Conservation (phyloP, 2,888 invertebrate genomes). For the Drosophila birchii region DNA sequence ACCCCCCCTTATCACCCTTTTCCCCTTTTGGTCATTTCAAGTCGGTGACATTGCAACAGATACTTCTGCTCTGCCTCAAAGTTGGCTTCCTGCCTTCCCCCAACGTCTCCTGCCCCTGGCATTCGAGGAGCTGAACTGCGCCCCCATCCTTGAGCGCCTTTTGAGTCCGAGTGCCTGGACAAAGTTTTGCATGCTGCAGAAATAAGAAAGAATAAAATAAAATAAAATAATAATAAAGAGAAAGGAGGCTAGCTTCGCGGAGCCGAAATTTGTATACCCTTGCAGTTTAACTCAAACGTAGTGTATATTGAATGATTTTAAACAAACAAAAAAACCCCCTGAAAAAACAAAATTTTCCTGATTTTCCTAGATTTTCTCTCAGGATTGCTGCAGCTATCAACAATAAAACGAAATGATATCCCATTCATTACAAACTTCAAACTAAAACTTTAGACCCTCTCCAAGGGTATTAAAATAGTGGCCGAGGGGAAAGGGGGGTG, state of each 20-base stretch:
- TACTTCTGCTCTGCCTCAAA: constrained; percentile 66
- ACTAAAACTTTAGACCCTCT: background rate
- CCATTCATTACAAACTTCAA: background rate
- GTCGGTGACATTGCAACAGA: constrained; percentile 75
- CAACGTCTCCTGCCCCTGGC: background rate
- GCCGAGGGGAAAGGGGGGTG: background rate
- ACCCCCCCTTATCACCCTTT: constrained; percentile 1
- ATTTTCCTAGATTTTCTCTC: too few relatives aligned
- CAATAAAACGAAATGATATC: background rate
- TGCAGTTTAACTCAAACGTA: background rate
- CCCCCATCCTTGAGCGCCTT: constrained; percentile 26
- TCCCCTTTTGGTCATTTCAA: constrained; percentile 47
- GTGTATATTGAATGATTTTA: background rate
- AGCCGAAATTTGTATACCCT: background rate
- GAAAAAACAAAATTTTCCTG: background rate
- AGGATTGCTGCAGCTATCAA: background rate
- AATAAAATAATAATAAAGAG: constrained; percentile 10
- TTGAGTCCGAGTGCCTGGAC: constrained; percentile 62
- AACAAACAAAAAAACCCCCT: background rate
- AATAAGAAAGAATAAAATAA: constrained; percentile 40
- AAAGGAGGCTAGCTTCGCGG: background rate
- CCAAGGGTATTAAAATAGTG: background rate
- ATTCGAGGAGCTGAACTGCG: constrained; percentile 11
- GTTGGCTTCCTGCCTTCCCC: constrained; percentile 46
- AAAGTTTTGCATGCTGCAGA: constrained; percentile 62